These are phyloP conservation scores for Dreissena rostriformis DNA, from an alignment of 1,140 invertebrate species.

Conservation along the genomic window DNA sequence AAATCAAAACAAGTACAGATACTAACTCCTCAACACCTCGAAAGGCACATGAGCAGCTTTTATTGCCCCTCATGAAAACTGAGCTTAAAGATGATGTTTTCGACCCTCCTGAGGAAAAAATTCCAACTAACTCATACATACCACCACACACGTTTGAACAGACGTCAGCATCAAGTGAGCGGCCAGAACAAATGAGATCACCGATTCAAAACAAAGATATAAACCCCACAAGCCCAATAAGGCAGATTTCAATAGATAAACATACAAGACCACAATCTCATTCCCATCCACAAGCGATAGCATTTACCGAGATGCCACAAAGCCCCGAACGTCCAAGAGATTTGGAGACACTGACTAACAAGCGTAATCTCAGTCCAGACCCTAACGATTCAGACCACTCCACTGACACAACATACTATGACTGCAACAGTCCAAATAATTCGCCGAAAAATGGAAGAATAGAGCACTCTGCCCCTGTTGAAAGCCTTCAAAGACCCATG, in stretches of 20 bases:
- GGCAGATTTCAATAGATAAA: too few relatives aligned
- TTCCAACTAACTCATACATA: too few relatives aligned
- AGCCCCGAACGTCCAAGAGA: too few relatives aligned
- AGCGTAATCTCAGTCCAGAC: constrained; percentile 1
- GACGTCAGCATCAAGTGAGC: too few relatives aligned
- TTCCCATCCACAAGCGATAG: too few relatives aligned
- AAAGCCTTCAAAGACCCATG: not conserved
- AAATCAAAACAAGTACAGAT: constrained; percentile 6
- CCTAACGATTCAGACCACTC: constrained; percentile 33
- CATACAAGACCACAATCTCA: too few relatives aligned
- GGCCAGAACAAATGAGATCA: too few relatives aligned
- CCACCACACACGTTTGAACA: too few relatives aligned
- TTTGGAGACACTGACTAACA: not conserved
- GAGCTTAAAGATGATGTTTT: constrained; percentile 1
- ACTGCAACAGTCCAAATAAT: constrained; percentile 22
- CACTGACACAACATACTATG: constrained; percentile 42
- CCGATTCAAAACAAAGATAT: too few relatives aligned
- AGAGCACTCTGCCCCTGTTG: not conserved
- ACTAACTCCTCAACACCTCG: not conserved
- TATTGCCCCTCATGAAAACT: constrained; percentile 20
- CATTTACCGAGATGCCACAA: too few relatives aligned
- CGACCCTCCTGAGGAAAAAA: not conserved
- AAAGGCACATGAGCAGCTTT: constrained; percentile 32
- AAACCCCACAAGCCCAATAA: too few relatives aligned
- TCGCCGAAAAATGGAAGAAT: not conserved